These are phyloP conservation scores for Lerista edwardsae DNA, from an alignment of 2,797 vertebrate species.

Conservation along the genomic window DNA sequence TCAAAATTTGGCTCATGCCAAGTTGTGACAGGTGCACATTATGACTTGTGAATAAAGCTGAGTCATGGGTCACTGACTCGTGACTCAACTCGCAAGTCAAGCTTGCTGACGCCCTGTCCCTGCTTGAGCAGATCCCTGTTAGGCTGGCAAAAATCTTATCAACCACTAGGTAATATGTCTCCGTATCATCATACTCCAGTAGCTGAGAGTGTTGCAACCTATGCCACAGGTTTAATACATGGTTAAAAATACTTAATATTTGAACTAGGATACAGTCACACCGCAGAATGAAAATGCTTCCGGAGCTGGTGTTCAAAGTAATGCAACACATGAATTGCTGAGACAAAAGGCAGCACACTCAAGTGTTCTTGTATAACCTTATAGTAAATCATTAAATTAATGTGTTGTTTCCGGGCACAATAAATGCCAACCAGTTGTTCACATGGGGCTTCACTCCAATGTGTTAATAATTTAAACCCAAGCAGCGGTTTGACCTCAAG, in stretches of 20 bases:
- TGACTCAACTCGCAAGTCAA: too few relatives aligned
- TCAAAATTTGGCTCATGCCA: too few relatives aligned
- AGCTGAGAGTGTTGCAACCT: not conserved
- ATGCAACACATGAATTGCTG: not conserved
- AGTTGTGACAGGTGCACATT: too few relatives aligned
- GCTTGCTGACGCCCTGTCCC: too few relatives aligned
- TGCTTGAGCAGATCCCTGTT: too few relatives aligned
- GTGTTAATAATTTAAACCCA: conserved; percentile 5
- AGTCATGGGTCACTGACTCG: too few relatives aligned
- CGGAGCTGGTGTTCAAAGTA: not conserved
- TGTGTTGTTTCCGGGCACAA: not conserved
- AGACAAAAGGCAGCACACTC: not conserved
- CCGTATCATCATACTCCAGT: not conserved
- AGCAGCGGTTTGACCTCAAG: not conserved
- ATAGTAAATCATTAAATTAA: not conserved
- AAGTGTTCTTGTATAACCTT: not conserved
- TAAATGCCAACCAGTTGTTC: not conserved
- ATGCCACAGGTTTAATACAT: not conserved
- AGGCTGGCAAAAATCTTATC: not conserved
- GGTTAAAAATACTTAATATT: not conserved
- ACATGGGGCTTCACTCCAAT: not conserved
- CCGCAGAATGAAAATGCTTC: too few relatives aligned
- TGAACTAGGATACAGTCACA: not conserved
- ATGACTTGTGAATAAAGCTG: too few relatives aligned
- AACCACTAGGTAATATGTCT: too few relatives aligned